phyloP scores from a whole-genome alignment of 2,888 invertebrate genomes.

The Drosophila siamana region DNA sequence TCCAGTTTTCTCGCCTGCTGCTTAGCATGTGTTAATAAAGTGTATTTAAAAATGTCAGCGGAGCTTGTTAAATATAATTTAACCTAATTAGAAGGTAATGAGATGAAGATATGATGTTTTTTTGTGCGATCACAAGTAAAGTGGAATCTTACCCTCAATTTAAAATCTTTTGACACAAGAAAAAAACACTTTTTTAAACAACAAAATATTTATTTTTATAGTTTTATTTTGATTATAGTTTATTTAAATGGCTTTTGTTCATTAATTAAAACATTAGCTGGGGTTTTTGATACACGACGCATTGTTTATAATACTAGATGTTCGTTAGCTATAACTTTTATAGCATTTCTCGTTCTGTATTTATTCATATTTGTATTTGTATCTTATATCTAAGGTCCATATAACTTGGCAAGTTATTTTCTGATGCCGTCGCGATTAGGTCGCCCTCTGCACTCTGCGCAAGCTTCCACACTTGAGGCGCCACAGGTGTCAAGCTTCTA shows the following conservation, averaged over 20 bases:
- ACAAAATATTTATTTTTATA: too few species aligned
- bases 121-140: too few species aligned
- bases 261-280: too few species aligned
- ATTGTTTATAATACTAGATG: too few species aligned
- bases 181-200: too few species aligned
- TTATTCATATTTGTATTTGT: background rate
- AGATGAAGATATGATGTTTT: background rate
- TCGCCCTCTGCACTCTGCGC: background rate
- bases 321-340: too few species aligned
- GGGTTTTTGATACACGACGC: too few species aligned
- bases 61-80: slow-evolving; percentile 23
- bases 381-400: background rate
- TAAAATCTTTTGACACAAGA: too few species aligned
- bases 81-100: slow-evolving; percentile 2
- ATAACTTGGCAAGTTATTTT: slow-evolving; percentile 17
- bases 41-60: slow-evolving; percentile 18
- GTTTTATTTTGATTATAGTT: too few species aligned
- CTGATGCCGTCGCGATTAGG: background rate
- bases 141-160: background rate
- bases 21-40: slow-evolving; percentile 49
- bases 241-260: too few species aligned
- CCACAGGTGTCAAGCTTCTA: slow-evolving; percentile 73
- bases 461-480: slow-evolving; percentile 56
- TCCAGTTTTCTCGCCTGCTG: slow-evolving; percentile 41
- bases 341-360: background rate